Conservation (phyloP, 1,140 invertebrate species). For the Thaumatotibia leucotreta region DNA sequence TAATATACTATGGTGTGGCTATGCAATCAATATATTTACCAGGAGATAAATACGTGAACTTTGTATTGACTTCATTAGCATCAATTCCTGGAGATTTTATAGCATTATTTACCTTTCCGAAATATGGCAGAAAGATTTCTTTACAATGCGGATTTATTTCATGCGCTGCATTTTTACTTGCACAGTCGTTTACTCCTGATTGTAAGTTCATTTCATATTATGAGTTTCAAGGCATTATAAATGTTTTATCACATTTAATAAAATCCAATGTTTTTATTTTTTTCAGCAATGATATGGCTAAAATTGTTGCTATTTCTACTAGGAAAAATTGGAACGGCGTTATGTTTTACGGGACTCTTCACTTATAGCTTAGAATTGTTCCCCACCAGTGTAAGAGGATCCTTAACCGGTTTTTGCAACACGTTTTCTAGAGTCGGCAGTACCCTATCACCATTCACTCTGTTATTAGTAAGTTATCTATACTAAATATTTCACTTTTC, state of each 20-base stretch:
- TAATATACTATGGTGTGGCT: slow-evolving; percentile 88
- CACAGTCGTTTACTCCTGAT: slow-evolving; percentile 40
- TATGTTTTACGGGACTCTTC: slow-evolving; percentile 55
- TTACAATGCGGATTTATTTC: slow-evolving; percentile 77
- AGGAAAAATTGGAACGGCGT: slow-evolving; percentile 45
- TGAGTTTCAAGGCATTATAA: background rate
- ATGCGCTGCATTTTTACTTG: slow-evolving; percentile 66
- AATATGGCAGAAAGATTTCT: slow-evolving; percentile 78
- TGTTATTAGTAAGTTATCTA: slow-evolving; percentile 46
- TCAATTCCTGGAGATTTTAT: slow-evolving; percentile 84
- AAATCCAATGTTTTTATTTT: slow-evolving; percentile 14
- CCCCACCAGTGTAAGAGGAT: slow-evolving; percentile 55
- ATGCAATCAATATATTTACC: slow-evolving; percentile 85
- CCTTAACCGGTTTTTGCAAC: slow-evolving; percentile 47
- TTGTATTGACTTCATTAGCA: slow-evolving; percentile 80
- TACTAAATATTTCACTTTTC: no score
- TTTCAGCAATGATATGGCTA: slow-evolving; percentile 49
- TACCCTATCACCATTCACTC: slow-evolving; percentile 53
- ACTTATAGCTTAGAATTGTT: slow-evolving; percentile 58
- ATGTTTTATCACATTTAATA: background rate
- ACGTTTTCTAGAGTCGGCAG: slow-evolving; percentile 47
- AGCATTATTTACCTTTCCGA: slow-evolving; percentile 78
- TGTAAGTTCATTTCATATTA: slow-evolving; percentile 38
- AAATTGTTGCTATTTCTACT: slow-evolving; percentile 45
- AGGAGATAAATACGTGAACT: slow-evolving; percentile 83